A percentile compares a stretch with the other conserved stretches of the same genome.
Evolutionary conservation across 2,113 vertebrate genomes (phyloP).

Genomic region (Gila orcuttii): DNA sequence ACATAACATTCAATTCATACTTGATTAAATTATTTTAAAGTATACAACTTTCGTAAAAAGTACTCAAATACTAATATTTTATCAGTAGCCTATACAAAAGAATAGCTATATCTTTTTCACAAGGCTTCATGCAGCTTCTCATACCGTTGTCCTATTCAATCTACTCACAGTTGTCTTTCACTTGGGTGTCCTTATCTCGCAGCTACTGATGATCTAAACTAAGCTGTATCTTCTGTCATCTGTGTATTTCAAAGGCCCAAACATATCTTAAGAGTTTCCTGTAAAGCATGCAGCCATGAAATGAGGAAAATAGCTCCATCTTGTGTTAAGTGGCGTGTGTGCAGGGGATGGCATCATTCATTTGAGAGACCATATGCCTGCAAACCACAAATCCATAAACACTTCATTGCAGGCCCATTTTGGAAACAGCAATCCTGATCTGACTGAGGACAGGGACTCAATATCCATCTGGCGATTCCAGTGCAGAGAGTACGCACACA

Average conservation of each 20-base stretch:
- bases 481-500: constrained; percentile 27
- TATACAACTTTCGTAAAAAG: background rate
- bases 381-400: constrained; percentile 46
- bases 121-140: background rate
- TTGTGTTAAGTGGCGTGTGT: constrained; percentile 44
- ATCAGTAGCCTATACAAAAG: background rate
- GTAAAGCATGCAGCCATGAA: constrained; percentile 20
- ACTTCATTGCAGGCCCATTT: constrained; percentile 29
- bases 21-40: background rate
- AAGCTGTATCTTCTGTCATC: background rate
- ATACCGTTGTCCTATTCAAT: background rate
- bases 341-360: background rate
- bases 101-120: background rate
- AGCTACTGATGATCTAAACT: background rate
- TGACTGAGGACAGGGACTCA: constrained; percentile 38
- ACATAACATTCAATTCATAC: background rate
- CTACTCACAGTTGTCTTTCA: background rate
- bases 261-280: background rate
- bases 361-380: constrained; percentile 11
- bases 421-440: constrained; percentile 30
- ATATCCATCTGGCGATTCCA: constrained; percentile 41
- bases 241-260: background rate
- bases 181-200: background rate
- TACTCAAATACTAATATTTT: no score
- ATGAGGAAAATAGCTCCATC: constrained; percentile 57